Conservation (phyloP, 2,888 invertebrate species). For the Cheilosia grossa region DNA sequence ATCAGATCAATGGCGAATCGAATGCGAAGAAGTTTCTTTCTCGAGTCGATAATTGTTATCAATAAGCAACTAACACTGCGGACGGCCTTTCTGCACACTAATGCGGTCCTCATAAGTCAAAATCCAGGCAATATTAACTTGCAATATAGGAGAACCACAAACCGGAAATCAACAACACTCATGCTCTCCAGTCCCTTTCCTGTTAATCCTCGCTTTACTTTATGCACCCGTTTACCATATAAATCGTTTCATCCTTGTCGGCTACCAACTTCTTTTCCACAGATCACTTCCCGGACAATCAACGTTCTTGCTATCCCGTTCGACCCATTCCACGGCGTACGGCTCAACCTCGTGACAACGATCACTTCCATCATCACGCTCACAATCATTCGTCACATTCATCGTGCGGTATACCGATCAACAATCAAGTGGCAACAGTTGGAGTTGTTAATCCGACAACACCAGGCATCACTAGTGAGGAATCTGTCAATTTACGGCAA, state of each 20-base stretch:
- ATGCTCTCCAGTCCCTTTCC: too few relatives aligned
- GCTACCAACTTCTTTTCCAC: neutral
- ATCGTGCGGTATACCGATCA: slow-evolving; percentile 57
- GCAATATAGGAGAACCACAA: too few relatives aligned
- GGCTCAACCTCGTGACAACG: slow-evolving; percentile 50
- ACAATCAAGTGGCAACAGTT: slow-evolving; percentile 76
- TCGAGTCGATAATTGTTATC: too few relatives aligned
- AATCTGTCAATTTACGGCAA: slow-evolving; percentile 45
- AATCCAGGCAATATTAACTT: too few relatives aligned
- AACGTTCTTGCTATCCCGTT: slow-evolving; percentile 82
- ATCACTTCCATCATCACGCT: slow-evolving; percentile 72
- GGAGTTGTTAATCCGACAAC: slow-evolving; percentile 81
- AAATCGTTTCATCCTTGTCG: neutral
- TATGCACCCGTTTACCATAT: neutral
- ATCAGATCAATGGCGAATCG: too few relatives aligned
- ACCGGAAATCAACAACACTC: too few relatives aligned
- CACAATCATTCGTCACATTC: slow-evolving; percentile 74
- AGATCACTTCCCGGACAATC: slow-evolving; percentile 80
- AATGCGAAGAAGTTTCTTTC: too few relatives aligned
- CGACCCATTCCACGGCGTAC: slow-evolving; percentile 81
- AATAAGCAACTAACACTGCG: too few relatives aligned
- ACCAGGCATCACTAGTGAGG: slow-evolving; percentile 74
- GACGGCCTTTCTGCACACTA: too few relatives aligned
- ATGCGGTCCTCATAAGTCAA: too few relatives aligned
- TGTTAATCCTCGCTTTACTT: too few relatives aligned